Conservation (phyloP, 2,888 invertebrate genomes). For the Phortica magna region DNA sequence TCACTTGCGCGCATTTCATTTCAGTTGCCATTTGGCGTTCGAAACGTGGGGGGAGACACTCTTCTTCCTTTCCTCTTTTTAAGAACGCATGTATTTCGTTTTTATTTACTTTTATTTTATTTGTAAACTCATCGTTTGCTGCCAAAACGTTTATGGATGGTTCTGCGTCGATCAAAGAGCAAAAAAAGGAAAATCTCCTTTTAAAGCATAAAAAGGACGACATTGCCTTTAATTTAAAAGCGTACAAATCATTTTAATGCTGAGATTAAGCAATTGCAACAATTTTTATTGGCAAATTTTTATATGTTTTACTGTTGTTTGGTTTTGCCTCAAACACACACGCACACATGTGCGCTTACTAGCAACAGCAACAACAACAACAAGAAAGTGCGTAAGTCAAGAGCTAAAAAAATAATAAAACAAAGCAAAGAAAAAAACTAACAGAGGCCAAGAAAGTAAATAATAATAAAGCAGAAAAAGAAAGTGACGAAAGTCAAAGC, state of each 20-base stretch:
- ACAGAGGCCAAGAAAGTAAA: neutral
- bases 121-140: neutral
- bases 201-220: neutral
- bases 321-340: too few relatives aligned
- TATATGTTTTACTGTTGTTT: slow-evolving; percentile 12
- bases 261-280: slow-evolving; percentile 45
- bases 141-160: neutral
- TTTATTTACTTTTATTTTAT: neutral
- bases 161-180: neutral
- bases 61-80: too few relatives aligned
- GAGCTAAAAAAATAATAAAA: too few relatives aligned
- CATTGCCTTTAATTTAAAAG: neutral
- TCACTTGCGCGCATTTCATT: too few relatives aligned
- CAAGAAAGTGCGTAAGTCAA: too few relatives aligned
- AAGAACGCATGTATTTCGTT: neutral
- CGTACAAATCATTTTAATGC: slow-evolving; percentile 45
- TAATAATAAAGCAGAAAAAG: neutral
- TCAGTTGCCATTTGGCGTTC: too few relatives aligned
- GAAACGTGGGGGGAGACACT: neutral
- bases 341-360: too few relatives aligned
- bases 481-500: neutral
- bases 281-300: slow-evolving; percentile 43
- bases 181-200: neutral
- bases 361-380: too few relatives aligned
- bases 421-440: too few relatives aligned